Evolutionary conservation across 64 coral and sea anemone genomes (phyloP).

Genomic region (Catalaphyllia jardinei): DNA sequence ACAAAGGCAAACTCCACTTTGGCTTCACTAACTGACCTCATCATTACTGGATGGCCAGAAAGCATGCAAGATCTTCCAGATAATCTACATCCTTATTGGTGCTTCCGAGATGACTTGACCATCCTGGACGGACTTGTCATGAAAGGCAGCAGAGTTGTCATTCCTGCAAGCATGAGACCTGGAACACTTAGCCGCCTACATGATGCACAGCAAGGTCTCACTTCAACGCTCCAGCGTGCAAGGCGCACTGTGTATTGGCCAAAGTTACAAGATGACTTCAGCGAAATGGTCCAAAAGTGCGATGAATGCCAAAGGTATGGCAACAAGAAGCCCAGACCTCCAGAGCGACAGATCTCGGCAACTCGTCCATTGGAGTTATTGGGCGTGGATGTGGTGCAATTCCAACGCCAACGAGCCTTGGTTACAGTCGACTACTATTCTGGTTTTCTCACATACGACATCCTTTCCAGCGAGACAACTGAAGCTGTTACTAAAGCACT

Average conservation of each 20-base stretch:
- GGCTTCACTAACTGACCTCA: constrained; percentile 25
- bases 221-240: constrained; percentile 47
- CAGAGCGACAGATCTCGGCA: constrained; percentile 54
- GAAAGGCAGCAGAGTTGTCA: constrained; percentile 69
- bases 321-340: constrained; percentile 48
- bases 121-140: constrained; percentile 60
- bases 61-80: constrained; percentile 53
- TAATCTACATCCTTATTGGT: constrained; percentile 54
- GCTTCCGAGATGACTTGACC: constrained; percentile 58
- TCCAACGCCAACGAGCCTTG: constrained; percentile 37
- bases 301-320: constrained; percentile 53
- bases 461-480: constrained; percentile 32
- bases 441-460: constrained; percentile 67
- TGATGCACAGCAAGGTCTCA: constrained; percentile 63
- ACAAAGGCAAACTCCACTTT: constrained; percentile 35
- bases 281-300: constrained; percentile 51
- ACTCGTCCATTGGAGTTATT: constrained; percentile 58
- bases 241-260: constrained; percentile 57
- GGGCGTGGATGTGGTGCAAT: constrained; percentile 46
- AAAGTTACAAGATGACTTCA: constrained; percentile 48
- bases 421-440: constrained; percentile 69
- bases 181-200: constrained; percentile 53
- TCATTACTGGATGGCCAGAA: constrained; percentile 65
- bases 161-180: constrained; percentile 40
- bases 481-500: constrained; percentile 32